Percentiles rank a stretch among this genome's conserved stretches.
Evolutionary conservation across 2,113 vertebrate species (phyloP).

Genomic region (Corapipo altera): DNA sequence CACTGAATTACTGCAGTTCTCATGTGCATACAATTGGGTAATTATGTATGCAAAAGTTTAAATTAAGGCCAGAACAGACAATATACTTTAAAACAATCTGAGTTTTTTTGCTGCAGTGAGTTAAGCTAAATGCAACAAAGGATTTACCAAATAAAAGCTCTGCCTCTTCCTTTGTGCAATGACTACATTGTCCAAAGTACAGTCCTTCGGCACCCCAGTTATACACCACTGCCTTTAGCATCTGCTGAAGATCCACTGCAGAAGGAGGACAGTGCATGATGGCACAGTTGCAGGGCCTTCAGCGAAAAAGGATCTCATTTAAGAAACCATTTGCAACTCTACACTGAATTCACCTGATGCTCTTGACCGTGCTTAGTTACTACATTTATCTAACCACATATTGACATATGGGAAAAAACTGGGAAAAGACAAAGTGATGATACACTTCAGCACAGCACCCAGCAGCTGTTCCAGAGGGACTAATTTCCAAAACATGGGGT

Average conservation of each 20-base stretch:
- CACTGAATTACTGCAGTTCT: background rate
- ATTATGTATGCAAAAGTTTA: background rate
- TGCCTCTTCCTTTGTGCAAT: background rate
- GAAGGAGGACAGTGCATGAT: background rate
- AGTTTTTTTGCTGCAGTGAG: background rate
- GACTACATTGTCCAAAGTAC: background rate
- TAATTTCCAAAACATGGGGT: background rate
- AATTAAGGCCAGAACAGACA: background rate
- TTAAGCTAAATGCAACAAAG: background rate
- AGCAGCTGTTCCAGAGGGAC: constrained; percentile 19
- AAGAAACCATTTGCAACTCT: background rate
- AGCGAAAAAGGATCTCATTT: background rate
- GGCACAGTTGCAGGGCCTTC: background rate
- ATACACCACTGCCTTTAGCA: background rate
- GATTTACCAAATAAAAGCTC: background rate
- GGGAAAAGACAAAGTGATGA: background rate
- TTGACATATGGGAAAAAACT: background rate
- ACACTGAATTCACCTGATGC: background rate
- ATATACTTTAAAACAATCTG: background rate
- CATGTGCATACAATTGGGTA: background rate
- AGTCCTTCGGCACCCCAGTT: background rate
- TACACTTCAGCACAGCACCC: background rate
- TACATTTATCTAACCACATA: background rate
- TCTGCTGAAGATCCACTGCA: background rate
- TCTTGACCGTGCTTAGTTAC: background rate